Evolutionary conservation across 2,113 vertebrate species (phyloP), one percentile per base, ranked within the genome.

Genomic region (Mustelus asterias): DNA sequence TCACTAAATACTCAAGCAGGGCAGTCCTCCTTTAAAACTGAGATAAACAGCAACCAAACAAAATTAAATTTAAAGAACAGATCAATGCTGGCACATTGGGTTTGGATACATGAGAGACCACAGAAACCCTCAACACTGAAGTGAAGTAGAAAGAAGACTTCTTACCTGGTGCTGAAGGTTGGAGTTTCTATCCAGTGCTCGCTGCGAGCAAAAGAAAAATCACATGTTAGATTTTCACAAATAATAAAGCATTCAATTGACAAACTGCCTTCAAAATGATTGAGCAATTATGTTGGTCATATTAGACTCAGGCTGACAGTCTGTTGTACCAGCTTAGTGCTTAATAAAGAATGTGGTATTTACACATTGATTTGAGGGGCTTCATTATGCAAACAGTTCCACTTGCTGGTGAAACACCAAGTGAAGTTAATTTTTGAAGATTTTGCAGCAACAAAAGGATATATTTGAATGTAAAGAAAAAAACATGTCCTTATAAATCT

Each of bases 181-280:
- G 44, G 69, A 72, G 44, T 72, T 95, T 54, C 94, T 76, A 54
- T 95, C 94, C 69, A 70, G 13, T 70, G 94, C 94, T 72, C 94
- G 67, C 94, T 95, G 94, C 54, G 94, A 41, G 26, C 14, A 72
- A 67, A 95, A 95, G 69, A 76, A 95, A 88, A 72, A 92, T 29
- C 67, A 48, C 22, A 29, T 14, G 22, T 95, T 70, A 95, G 41
- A 70, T 72, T 69, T 72, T 70, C 93, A 70, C 22, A 72, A 72
- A 29, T 69, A 67, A 44, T 26, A 65, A 80, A 94, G n/a, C 54
- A 94, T 69, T 67, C n/a, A 94, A 22, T 6, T 48, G 41, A 65
- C 33, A 93, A 83, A 83, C 37, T 37, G 78, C n/a, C n/a, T 80
- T 83, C 78, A 80, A 93, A 93, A 65, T 67, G 18, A 93, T 9